Conservation (phyloP, 2,113 vertebrate genomes). For the Ptychochromis oligacanthus region DNA sequence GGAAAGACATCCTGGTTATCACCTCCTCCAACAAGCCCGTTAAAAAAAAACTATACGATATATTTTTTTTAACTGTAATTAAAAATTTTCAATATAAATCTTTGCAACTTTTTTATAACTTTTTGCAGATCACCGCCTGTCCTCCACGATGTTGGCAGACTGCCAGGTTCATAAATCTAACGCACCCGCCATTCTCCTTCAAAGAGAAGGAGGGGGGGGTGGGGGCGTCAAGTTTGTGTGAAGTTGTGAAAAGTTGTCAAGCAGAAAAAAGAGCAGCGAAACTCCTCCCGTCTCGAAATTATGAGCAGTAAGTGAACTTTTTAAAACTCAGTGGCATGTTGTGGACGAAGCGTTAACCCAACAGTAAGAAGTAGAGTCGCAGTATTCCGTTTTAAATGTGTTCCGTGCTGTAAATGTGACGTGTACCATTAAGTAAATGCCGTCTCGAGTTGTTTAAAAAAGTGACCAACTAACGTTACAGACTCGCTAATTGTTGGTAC, state of each 20-base stretch:
- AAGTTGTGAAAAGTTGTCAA: constrained; percentile 83
- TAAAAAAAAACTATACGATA: not conserved
- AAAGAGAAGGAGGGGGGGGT: constrained; percentile 24
- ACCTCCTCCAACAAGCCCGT: fast-evolving
- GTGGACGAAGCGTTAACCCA: not conserved
- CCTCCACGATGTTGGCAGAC: fast-evolving
- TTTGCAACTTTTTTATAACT: no score
- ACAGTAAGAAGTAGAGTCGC: not conserved
- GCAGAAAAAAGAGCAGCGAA: constrained; percentile 78
- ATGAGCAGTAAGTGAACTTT: constrained; percentile 85
- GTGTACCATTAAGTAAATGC: constrained; percentile 6
- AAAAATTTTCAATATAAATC: no score
- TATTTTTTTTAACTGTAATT: no score
- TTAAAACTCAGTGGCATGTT: constrained; percentile 51
- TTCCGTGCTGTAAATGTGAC: not conserved
- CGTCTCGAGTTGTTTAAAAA: constrained; percentile 53
- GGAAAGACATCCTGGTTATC: not conserved
- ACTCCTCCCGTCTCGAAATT: constrained; percentile 83
- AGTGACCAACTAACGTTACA: constrained; percentile 44
- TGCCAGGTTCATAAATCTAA: not conserved
- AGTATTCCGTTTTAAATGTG: not conserved
- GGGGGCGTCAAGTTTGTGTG: constrained; percentile 79
- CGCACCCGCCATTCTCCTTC: constrained; percentile 55
- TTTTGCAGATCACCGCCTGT: not conserved
- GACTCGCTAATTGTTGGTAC: constrained; percentile 53